Percentiles rank a stretch among this genome's conserved stretches.
Evolutionary conservation across 2,797 vertebrate species (phyloP).

Genomic region (Pangasius krempfi): DNA sequence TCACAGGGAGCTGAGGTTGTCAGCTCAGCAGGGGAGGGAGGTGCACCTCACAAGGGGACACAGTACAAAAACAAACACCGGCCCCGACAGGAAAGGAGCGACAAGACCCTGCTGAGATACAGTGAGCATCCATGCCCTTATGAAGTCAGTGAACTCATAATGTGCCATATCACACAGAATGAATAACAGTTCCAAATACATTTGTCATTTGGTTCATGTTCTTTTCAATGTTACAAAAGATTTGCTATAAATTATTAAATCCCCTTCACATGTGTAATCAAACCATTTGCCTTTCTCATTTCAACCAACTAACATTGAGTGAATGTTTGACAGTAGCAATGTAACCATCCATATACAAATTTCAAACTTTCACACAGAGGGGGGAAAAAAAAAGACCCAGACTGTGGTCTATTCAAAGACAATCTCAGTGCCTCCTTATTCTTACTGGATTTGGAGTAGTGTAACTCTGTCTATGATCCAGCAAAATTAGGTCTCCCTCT

Average conservation of each 20-base stretch:
- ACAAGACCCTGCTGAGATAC: constrained; percentile 61
- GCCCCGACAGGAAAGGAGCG: constrained; percentile 64
- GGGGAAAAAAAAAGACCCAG: not conserved
- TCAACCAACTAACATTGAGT: not conserved
- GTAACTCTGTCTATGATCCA: not conserved
- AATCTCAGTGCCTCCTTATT: not conserved
- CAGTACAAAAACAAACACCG: constrained; percentile 68
- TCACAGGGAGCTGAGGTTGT: constrained; percentile 71
- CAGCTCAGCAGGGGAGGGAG: constrained; percentile 73
- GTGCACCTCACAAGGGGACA: constrained; percentile 66
- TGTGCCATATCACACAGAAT: not conserved
- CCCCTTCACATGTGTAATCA: not conserved
- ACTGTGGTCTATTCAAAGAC: not conserved
- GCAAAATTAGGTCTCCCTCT: constrained; percentile 7
- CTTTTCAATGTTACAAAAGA: not conserved
- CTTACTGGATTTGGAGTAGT: not conserved
- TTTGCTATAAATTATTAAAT: not conserved
- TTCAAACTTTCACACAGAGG: not conserved
- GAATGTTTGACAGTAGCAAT: not conserved
- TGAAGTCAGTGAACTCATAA: constrained; percentile 23
- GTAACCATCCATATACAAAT: not conserved
- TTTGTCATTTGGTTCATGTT: not conserved
- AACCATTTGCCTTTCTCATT: not conserved
- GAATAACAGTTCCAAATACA: not conserved
- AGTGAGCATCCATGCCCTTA: constrained; percentile 27